Base-by-base conservation (phyloP, 2,888 invertebrate genomes). In the Bunonema sp. region DNA sequence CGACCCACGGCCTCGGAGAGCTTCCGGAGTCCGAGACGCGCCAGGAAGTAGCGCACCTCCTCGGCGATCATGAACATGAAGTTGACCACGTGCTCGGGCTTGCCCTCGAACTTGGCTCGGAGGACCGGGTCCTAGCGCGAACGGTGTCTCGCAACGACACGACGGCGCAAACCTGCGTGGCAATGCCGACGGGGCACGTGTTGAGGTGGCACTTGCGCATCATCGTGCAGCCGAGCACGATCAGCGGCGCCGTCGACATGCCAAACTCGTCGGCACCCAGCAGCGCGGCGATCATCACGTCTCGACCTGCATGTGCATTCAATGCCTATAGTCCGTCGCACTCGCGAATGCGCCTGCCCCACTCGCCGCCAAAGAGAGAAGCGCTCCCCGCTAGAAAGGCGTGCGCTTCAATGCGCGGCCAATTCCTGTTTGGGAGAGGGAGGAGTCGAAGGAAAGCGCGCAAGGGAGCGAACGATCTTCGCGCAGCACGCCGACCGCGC, bases 171-270 rank as follows among this genome's bases (percentile, higher is more conserved):
- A 72, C 72, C 72, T 93, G 97, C 0, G 97, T 97, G 1, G 93
- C 93, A 64, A 97, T 84, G 47, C 97, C 97, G 45, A 97, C 97
- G 0, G 97, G 97, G 56, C 97, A 97, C 5, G 93, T 97, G 73
- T 97, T 97, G 58, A 97, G 75, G 71, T 97, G 97, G 67, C 97
- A 97, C 71, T 97, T 97, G 43, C 97, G 78, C 97, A 97, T 97
- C 97, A 97, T 97, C 0, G 91, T 97, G 69, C 97, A 97, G 3
- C 97, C 97, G 72, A 97, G 79, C 2, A 84, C 88, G 65, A 97
- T 91, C 38, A 97, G 76, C 0, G 97, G 93, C 2, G 91, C 93
- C 0, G 97, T 97, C 69, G 89, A 89, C 75, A 97, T 87, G 19
- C 91, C 97, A 70, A 91, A 85, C 72, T 97, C 97, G 70, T 97